Conservation (phyloP, 2,888 invertebrate species). For the Aleiodes alternator region DNA sequence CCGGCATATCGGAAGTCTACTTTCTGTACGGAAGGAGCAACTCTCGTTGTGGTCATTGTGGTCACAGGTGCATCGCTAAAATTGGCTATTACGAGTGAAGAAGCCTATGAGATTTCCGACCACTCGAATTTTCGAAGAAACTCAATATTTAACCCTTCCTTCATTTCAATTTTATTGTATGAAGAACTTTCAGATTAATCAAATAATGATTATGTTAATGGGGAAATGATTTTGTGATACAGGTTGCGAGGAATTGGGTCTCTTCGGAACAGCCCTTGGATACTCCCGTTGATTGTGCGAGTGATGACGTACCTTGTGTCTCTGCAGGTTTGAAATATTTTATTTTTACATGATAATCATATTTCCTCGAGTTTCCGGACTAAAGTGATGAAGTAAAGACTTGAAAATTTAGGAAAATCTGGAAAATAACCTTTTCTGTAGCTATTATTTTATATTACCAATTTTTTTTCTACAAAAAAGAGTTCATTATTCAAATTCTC, state of each 20-base stretch:
- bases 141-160: slow-evolving; percentile 24
- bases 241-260: slow-evolving; percentile 82
- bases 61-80: slow-evolving; percentile 58
- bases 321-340: slow-evolving; percentile 74
- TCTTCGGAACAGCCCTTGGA: slow-evolving; percentile 79
- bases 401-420: no score
- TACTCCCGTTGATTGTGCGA: slow-evolving; percentile 75
- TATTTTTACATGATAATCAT: no score
- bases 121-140: slow-evolving; percentile 38
- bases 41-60: slow-evolving; percentile 64
- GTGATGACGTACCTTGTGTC: slow-evolving; percentile 78
- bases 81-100: slow-evolving; percentile 36
- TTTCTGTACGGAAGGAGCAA: slow-evolving; percentile 59
- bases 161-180: slow-evolving; percentile 8
- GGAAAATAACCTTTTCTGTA: no score
- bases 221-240: slow-evolving; percentile 50
- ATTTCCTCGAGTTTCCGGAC: no score
- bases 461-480: no score
- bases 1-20: slow-evolving; percentile 50
- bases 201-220: not conserved
- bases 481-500: no score
- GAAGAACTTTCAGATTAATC: not conserved
- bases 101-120: slow-evolving; percentile 45
- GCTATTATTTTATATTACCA: no score
- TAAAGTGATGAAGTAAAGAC: no score